Evolutionary conservation across 1,140 invertebrate species (phyloP).

Genomic region (Procambarus clarkii): DNA sequence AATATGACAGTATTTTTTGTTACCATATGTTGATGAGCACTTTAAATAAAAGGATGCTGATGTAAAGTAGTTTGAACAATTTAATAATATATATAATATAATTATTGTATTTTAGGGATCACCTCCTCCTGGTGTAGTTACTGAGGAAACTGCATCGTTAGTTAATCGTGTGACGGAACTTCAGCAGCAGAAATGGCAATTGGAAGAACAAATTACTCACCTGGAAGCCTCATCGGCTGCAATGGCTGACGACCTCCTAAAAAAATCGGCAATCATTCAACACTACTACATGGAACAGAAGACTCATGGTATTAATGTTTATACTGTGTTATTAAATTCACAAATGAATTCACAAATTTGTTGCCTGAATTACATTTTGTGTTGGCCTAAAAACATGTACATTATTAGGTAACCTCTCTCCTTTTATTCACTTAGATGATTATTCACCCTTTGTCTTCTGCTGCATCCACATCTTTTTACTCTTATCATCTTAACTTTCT

Average conservation of each 20-base stretch:
- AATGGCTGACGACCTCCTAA: constrained; percentile 79
- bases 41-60: too few species aligned
- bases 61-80: neutral
- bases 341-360: neutral
- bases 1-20: too few species aligned
- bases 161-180: constrained; percentile 76
- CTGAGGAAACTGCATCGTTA: constrained; percentile 74
- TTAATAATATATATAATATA: neutral
- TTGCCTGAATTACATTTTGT: too few species aligned
- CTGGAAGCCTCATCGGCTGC: constrained; percentile 78
- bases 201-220: constrained; percentile 79
- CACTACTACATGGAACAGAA: constrained; percentile 78
- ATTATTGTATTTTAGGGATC: constrained; percentile 35
- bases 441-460: too few species aligned
- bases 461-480: too few species aligned
- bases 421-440: too few species aligned
- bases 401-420: too few species aligned
- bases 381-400: too few species aligned
- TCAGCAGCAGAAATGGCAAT: constrained; percentile 78
- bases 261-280: constrained; percentile 78
- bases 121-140: constrained; percentile 58
- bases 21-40: too few species aligned
- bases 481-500: too few species aligned
- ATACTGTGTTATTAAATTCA: neutral
- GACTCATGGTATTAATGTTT: constrained; percentile 72